Evolutionary conservation across 2,113 vertebrate species (phyloP).

Genomic region (Eudyptes chrysolophus): DNA sequence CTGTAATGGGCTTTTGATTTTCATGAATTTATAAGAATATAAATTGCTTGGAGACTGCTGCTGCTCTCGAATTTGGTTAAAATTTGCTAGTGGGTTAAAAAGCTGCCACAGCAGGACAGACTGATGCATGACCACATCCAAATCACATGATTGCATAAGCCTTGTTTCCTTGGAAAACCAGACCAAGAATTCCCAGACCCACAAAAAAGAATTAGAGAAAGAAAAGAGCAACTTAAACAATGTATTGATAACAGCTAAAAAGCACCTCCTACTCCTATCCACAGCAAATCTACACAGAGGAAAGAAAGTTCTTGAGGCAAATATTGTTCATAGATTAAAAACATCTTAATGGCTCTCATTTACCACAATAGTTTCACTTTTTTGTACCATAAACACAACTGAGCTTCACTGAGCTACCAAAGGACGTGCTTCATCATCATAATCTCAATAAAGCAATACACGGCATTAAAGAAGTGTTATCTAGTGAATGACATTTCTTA

Average conservation of each 20-base stretch:
- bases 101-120: not conserved
- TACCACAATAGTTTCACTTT: not conserved
- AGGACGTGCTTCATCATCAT: not conserved
- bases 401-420: not conserved
- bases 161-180: not conserved
- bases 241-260: not conserved
- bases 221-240: not conserved
- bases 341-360: not conserved
- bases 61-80: not conserved
- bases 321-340: not conserved
- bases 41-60: not conserved
- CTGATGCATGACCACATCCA: not conserved
- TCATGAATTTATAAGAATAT: not conserved
- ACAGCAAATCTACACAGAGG: not conserved
- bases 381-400: not conserved
- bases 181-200: not conserved
- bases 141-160: not conserved
- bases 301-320: not conserved
- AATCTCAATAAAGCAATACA: not conserved
- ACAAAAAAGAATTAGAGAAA: not conserved
- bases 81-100: not conserved
- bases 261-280: not conserved
- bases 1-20: not conserved
- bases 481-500: not conserved
- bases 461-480: not conserved